phyloP scores from a whole-genome alignment of 2,797 vertebrate species.

The Bradypodion ventrale region DNA sequence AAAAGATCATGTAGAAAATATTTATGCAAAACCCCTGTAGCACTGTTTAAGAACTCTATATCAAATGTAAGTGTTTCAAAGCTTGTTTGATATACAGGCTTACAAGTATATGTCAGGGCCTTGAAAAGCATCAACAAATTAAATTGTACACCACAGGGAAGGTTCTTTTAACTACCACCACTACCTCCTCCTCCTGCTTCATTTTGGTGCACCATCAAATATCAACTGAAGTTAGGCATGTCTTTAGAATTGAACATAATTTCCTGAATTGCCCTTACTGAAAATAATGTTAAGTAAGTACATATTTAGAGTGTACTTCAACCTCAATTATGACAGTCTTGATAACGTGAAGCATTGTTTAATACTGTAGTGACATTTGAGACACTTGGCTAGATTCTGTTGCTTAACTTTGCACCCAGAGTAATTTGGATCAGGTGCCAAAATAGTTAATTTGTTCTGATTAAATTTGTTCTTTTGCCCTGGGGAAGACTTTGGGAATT shows the following conservation, averaged over 20 bases:
- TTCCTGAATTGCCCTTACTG: neutral
- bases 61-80: conserved; percentile 55
- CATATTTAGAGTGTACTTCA: no score
- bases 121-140: conserved; percentile 41
- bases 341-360: no score
- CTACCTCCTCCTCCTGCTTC: neutral
- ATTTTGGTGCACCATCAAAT: neutral
- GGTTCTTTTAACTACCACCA: conserved; percentile 22
- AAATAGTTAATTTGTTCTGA: no score
- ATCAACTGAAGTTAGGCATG: conserved; percentile 2
- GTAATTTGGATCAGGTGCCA: no score
- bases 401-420: no score
- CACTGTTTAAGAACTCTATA: conserved; percentile 44
- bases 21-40: conserved; percentile 51
- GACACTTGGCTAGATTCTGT: no score
- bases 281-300: neutral
- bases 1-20: conserved; percentile 59
- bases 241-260: conserved; percentile 17
- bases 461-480: no score
- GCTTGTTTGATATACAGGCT: conserved; percentile 51
- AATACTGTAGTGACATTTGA: no score
- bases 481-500: no score
- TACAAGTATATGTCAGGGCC: conserved; percentile 44
- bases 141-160: conserved; percentile 22
- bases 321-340: no score